Evolutionary conservation across 1,140 invertebrate genomes (phyloP).

Genomic region (Bombus cullumanus): DNA sequence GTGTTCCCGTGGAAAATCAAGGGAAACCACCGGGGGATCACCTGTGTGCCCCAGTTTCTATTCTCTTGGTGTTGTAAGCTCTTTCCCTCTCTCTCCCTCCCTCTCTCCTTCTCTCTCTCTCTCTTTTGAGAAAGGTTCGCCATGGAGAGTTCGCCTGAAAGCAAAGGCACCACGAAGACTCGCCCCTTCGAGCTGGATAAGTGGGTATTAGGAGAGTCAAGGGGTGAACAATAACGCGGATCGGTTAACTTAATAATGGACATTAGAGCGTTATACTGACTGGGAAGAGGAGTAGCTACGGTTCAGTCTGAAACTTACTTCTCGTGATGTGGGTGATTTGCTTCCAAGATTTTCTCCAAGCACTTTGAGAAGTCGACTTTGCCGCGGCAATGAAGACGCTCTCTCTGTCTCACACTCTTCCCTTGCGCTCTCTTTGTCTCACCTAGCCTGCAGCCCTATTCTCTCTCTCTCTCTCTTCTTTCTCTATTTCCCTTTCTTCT

Average conservation of each 20-base stretch:
- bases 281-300: conserved; percentile 39
- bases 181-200: conserved; percentile 63
- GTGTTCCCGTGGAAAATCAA: conserved; percentile 66
- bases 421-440: not conserved
- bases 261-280: conserved; percentile 65
- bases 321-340: conserved; percentile 67
- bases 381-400: conserved; percentile 42
- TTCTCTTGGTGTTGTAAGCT: conserved; percentile 63
- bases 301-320: conserved; percentile 63
- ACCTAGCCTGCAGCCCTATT: not conserved
- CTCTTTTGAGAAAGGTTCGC: not conserved
- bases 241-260: conserved; percentile 73
- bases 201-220: conserved; percentile 69
- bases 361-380: conserved; percentile 64
- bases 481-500: not conserved
- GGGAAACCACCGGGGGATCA: conserved; percentile 65
- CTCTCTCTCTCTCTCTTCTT: not conserved
- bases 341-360: conserved; percentile 68
- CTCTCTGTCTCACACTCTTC: not conserved
- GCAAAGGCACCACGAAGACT: conserved; percentile 62
- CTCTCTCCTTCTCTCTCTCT: not conserved
- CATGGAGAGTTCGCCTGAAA: conserved; percentile 62
- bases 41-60: conserved; percentile 68
- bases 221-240: conserved; percentile 71
- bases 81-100: not conserved